Evolutionary conservation across 2,888 invertebrate species (phyloP), one percentile per base, ranked within the genome.

Genomic region (Erebia ligea): DNA sequence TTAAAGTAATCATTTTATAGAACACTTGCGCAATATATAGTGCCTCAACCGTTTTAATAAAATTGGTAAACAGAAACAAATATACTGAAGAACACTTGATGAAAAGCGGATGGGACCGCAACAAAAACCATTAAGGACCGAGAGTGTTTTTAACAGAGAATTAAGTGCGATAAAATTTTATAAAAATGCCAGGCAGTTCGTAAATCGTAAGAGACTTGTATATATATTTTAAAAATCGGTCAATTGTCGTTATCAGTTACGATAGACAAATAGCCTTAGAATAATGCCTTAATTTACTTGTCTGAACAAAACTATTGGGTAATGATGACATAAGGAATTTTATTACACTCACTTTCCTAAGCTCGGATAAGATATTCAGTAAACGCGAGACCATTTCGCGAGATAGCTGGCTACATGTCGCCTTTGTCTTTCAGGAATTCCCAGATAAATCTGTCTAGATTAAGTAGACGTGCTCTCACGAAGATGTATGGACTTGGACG

Each of bases 391-490:
- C 48, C 62, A 48, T 62, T 62, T 48, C 45, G 48, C 62, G 48
- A 62, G 48, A 62, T 62, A 62, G 62, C 54, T 19, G 54, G 54
- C 45, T 15, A 48, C 45, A 48, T 48, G 62, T 62, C 61, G 19
- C 61, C 62, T 64, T 64, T 64, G 64, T 64, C 64, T 64, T 64
- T 64, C 64, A 54, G 40, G 52, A 64, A 64, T 64, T 48, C 62
- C 34, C 52, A 54, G 64, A 64, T 64, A 64, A 64, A 64, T 64
- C 64, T 40, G 64, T 64, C 54, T 64, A 64, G 64, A 64, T 64
- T 64, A 64, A 64, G 54, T 17, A 50, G 64, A 64, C 64, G 64
- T 54, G 52, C 40, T 52, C 64, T 54, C 64, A 64, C 52, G 64
- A 64, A 64, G 64, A 64, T 40, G 54, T 64, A 64, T 64, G 64